Base-by-base conservation (phyloP, 2,797 vertebrate species). In the Tamandua tetradactyla region DNA sequence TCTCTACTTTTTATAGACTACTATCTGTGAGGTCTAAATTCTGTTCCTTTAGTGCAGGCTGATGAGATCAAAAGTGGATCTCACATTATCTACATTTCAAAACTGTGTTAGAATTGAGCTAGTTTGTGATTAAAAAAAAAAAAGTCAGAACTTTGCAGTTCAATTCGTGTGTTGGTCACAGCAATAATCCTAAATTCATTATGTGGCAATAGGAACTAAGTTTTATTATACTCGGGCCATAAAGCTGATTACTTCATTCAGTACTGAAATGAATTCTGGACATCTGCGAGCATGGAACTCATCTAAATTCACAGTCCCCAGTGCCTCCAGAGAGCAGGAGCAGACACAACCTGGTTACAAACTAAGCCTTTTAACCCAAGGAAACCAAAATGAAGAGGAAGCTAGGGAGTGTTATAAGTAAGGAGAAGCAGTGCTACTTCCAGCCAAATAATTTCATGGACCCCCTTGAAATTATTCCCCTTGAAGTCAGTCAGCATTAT, bases 161-260 rank as follows among this genome's bases (percentile, higher is more conserved):
- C 55, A 69, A 30, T 68, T 64, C 59, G 66, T 18, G 17, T 27
- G 47, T 44, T 84, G 79, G 18, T 79, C 57, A 81, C 23, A 44
- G 40, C n/a, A 92, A 68, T 86, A 86, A 94, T 83, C 57, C 92
- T 69, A 80, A 93, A 90, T 86, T 78, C 57, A 92, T 84, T 87
- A 62, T 93, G 94, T 95, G 44, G 92, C 89, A 95, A 90, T 17
- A 95, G 61, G 87, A 93, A 85, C 76, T 78, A 75, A 55, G 47
- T 71, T 93, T 96, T 93, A 89, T 95, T 91, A 61, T 9, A 91
- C 32, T 76, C 59, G 22, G 74, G 40, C 52, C 72, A 88, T 95
- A 95, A 96, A 95, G 32, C 76, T 89, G 93, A 97, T 97, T 69
- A 82, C 80, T 94, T 84, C 82, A 78, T 81, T 88, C n/a, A 30